Base-by-base conservation (phyloP, 2,797 vertebrate species). In the Ctenopoma kingsleyae region DNA sequence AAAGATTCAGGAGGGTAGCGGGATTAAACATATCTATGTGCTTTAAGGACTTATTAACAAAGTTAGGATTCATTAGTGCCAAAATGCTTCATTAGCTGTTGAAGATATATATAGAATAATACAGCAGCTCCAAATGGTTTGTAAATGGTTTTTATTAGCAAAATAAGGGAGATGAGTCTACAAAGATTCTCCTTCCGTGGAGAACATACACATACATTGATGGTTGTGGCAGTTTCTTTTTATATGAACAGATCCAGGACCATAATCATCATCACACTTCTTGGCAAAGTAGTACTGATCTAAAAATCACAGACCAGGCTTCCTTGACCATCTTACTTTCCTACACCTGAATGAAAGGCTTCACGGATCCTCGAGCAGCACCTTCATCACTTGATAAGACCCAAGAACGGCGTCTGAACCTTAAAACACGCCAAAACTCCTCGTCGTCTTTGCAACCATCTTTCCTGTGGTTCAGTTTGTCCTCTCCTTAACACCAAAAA, bases 141-240 rank as follows among this genome's bases (percentile, higher is more conserved):
- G 92, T 88, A 93, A 91, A 92, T 91, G 88, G 16, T 87, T 94
- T 95, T 95, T 95, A 95, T 95, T 95, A 95, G 92, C 95, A 95
- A 95, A 95, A 95, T 95, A 94, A 93, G 91, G 86, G 89, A 93
- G 90, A 94, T 92, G 91, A 92, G 90, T 93, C 90, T 94, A 94
- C 91, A 94, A 95, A 94, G 90, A 83, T 90, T 86, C 91, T 91
- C 91, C 83, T 41, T 90, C 69, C 46, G 61, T 23, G 58, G 86
- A 91, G 88, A 94, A 89, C 74, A 59, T 65, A 88, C 82, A 91
- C 87, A 81, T 75, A 90, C 79, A 89, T 50, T 5, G 73, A 91
- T 78, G 91, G 80, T 83, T 86, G 89, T 89, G 89, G 89, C 90
- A 90, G 88, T 90, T 91, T 89, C 68, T 84, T 80, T 81, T 80